These are phyloP conservation scores for Crocuta crocuta DNA, from an alignment of 2,113 vertebrate genomes.

Conservation along the genomic window DNA sequence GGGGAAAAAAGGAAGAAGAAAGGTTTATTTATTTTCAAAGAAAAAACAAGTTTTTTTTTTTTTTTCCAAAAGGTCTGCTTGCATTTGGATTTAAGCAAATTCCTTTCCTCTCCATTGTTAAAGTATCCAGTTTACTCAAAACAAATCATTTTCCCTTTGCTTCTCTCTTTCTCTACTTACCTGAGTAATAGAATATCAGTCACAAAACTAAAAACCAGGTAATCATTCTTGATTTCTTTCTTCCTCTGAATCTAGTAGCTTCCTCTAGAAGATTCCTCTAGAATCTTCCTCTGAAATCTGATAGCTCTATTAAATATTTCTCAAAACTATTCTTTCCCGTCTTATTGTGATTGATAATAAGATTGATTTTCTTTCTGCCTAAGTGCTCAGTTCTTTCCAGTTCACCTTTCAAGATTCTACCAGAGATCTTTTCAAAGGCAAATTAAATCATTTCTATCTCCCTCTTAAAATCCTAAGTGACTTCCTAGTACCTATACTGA, in stretches of 20 bases:
- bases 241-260: not conserved
- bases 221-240: not conserved
- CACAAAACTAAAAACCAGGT: conserved; percentile 22
- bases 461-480: not conserved
- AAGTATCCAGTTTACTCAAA: not conserved
- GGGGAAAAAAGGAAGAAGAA: not conserved
- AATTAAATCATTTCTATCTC: not conserved
- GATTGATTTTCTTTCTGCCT: not conserved
- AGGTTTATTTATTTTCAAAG: not conserved
- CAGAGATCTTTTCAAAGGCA: not conserved
- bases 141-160: not conserved
- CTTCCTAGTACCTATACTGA: not conserved
- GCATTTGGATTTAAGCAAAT: not conserved
- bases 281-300: too few species aligned
- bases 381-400: not conserved
- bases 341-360: not conserved
- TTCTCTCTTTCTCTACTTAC: not conserved
- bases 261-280: too few species aligned
- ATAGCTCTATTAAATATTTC: conserved; percentile 19
- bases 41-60: not conserved
- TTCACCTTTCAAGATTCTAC: not conserved
- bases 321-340: not conserved
- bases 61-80: not conserved
- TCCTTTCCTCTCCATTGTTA: not conserved
- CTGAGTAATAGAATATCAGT: not conserved